Evolutionary conservation across 2,888 invertebrate genomes (phyloP), one percentile per base, ranked within the genome.

Genomic region (Brachyptera risi): DNA sequence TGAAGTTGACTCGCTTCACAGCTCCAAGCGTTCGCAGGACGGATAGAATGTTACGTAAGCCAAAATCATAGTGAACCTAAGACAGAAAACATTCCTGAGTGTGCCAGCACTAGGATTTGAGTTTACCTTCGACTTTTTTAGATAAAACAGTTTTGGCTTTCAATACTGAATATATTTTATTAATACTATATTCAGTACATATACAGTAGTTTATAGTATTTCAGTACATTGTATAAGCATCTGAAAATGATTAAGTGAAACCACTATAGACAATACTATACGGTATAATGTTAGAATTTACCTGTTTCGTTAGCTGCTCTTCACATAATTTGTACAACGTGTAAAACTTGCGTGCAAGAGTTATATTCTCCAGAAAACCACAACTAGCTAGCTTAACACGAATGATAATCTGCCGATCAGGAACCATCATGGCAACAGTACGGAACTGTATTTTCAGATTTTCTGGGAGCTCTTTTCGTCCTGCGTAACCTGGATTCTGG

Each of bases 401-500:
- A 67, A 97, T 97, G 70, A 97, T 97, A 71, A 97, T 97, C 77
- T 96, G 96, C 62, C 96, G 79, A 74, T 97, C 97, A 0, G 97
- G 96, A 15, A 97, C 96, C 96, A 97, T 96, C 97, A 97, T 97
- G 42, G 97, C 95, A 0, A 97, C 96, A 0, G 96, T 96, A 59
- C 97, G 86, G 76, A 97, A 97, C 76, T 97, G 96, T 69, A 97
- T 95, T 80, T 97, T 97, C 67, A 97, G 79, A 77, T 97, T 97
- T 78, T 97, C 97, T 0, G 97, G 97, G 51, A 97, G 75, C 73
- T 96, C 96, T 71, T 96, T 96, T 60, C 97, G 85, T 0, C 96
- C 96, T 26, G 96, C 96, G 73, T 97, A 97, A 0, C 96, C 96
- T 15, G 96, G 96, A 80, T 97, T 97, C 96, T 96, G 72, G 7